A percentile compares a stretch with the other conserved stretches of the same genome.
phyloP scores from a whole-genome alignment of 2,888 invertebrate genomes.

The Clepsis dumicolana region DNA sequence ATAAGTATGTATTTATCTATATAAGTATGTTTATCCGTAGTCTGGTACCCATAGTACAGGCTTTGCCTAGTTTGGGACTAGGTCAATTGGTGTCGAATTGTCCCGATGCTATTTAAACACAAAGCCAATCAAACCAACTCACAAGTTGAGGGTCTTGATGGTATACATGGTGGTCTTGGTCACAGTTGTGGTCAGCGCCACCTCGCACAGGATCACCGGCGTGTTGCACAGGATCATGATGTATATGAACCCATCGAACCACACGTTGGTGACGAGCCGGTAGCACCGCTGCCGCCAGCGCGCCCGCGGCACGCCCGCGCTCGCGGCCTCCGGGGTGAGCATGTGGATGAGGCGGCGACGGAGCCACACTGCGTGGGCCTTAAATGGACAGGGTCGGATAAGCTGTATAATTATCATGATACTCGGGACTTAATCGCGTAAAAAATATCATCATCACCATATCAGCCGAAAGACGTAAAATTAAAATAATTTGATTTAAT shows the following conservation, averaged over 20 bases:
- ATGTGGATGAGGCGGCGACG: constrained; percentile 73
- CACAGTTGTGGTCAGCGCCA: constrained; percentile 60
- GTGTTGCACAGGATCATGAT: constrained; percentile 75
- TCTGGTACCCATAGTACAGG: too few species aligned
- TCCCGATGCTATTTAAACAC: too few species aligned
- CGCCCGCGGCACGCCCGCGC: constrained; percentile 66
- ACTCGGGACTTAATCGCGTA: too few species aligned
- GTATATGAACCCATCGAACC: constrained; percentile 80
- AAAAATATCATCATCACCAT: too few species aligned
- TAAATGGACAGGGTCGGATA: background rate
- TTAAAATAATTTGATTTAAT: too few species aligned
- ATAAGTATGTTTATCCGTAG: too few species aligned
- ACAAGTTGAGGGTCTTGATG: constrained; percentile 76
- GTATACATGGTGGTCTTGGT: constrained; percentile 48
- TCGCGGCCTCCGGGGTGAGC: constrained; percentile 67
- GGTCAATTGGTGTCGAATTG: too few species aligned
- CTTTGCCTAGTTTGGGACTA: too few species aligned
- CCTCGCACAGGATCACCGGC: constrained; percentile 76
- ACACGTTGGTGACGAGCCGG: constrained; percentile 65
- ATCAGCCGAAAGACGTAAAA: too few species aligned
- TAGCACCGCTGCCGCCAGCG: constrained; percentile 71
- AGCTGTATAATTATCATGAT: too few species aligned
- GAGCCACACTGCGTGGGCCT: constrained; percentile 77
- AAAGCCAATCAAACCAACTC: constrained; percentile 51
- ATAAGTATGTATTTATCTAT: too few species aligned